These are phyloP conservation scores for Xanthorhoe spadicearia DNA, from an alignment of 2,888 invertebrate species.

Conservation along the genomic window DNA sequence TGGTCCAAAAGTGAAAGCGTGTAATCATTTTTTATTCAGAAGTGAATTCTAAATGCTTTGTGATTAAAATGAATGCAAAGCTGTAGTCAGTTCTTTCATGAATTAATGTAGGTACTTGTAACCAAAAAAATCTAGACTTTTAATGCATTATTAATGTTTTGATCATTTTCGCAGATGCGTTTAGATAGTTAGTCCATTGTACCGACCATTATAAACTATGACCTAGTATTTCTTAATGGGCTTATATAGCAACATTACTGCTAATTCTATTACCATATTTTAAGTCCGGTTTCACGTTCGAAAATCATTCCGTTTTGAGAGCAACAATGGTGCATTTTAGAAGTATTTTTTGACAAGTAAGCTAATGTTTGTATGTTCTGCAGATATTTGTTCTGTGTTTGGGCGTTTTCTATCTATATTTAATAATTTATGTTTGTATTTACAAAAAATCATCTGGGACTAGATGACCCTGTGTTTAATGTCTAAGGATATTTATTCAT, in stretches of 20 bases:
- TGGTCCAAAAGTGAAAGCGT: neutral
- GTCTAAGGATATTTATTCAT: no score
- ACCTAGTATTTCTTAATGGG: neutral
- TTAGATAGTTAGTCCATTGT: neutral
- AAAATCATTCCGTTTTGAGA: neutral
- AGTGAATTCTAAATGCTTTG: neutral
- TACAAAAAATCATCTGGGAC: no score
- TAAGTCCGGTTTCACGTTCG: neutral
- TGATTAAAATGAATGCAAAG: neutral
- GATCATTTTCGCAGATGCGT: neutral
- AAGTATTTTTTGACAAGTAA: neutral
- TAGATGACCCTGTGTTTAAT: no score
- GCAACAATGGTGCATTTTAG: no score
- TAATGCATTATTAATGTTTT: neutral
- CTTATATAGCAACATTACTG: neutral
- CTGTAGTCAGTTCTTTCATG: neutral
- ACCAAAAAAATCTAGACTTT: neutral
- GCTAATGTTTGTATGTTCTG: no score
- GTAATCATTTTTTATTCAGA: neutral
- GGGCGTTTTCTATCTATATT: no score
- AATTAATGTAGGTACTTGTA: neutral
- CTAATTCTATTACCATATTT: neutral
- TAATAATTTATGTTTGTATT: no score
- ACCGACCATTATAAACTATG: neutral
- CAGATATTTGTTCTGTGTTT: no score